Evolutionary conservation across 1,140 invertebrate species (phyloP).

Genomic region (Phocides pigmalion): DNA sequence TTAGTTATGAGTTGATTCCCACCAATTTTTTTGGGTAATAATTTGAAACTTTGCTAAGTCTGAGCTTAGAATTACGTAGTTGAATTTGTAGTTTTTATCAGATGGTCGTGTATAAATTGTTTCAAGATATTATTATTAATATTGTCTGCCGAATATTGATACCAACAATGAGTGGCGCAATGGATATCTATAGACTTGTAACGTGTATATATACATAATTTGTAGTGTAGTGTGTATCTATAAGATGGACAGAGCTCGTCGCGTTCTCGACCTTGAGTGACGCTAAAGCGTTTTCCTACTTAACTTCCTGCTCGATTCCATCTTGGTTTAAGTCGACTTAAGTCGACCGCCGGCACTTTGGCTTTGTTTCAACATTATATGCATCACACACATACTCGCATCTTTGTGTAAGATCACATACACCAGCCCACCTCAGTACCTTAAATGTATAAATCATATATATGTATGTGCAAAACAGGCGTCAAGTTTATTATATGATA

Average conservation of each 20-base stretch:
- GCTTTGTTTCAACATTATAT: constrained; percentile 30
- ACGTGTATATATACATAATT: constrained; percentile 10
- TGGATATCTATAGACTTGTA: constrained; percentile 40
- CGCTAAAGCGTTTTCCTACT: constrained; percentile 77
- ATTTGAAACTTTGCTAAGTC: too few species aligned
- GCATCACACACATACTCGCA: constrained; percentile 8
- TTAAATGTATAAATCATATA: too few species aligned
- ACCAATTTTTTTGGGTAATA: too few species aligned
- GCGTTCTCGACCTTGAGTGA: constrained; percentile 68
- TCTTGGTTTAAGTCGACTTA: constrained; percentile 52
- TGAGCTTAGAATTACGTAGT: too few species aligned
- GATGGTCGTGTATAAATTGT: too few species aligned
- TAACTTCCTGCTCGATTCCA: constrained; percentile 76
- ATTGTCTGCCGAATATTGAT: too few species aligned
- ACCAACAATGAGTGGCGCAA: constrained; percentile 51
- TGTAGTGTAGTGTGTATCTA: constrained; percentile 46
- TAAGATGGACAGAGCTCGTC: constrained; percentile 58
- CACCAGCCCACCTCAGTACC: neutral
- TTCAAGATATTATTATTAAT: too few species aligned
- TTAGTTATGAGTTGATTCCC: too few species aligned
- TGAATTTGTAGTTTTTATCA: too few species aligned
- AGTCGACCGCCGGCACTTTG: constrained; percentile 32
- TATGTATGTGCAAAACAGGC: too few species aligned
- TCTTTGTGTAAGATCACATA: neutral
- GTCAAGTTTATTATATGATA: too few species aligned